Evolutionary conservation across 2,888 invertebrate species (phyloP).

Genomic region (Eremobia ochroleuca): DNA sequence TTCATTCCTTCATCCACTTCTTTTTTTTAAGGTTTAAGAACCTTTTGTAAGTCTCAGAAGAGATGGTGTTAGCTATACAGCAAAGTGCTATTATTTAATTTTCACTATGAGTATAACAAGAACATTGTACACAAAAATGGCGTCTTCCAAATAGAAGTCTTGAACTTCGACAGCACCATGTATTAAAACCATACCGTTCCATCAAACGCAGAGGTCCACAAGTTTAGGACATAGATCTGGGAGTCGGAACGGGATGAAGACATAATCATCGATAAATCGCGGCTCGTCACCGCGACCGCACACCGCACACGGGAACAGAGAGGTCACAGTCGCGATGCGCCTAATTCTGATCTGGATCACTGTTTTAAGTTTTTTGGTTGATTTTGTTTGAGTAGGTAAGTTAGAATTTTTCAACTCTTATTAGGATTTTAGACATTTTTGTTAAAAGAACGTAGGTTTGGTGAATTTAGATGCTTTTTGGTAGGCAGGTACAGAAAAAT

Average conservation of each 20-base stretch:
- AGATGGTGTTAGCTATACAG: no score
- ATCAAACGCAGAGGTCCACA: slow-evolving; percentile 36
- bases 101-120: no score
- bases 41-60: no score
- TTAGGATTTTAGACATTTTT: background rate
- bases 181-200: slow-evolving; percentile 51
- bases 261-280: slow-evolving; percentile 88
- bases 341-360: slow-evolving; percentile 50
- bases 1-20: no score
- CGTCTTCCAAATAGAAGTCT: no score
- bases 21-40: no score
- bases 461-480: background rate
- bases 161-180: no score
- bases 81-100: no score
- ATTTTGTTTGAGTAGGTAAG: slow-evolving; percentile 1
- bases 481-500: background rate
- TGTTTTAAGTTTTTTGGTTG: background rate
- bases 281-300: slow-evolving; percentile 85
- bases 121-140: no score
- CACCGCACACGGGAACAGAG: slow-evolving; percentile 76
- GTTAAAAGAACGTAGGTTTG: background rate
- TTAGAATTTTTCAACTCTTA: slow-evolving; percentile 2
- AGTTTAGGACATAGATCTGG: slow-evolving; percentile 68
- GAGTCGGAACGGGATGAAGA: slow-evolving; percentile 79
- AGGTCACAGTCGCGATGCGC: slow-evolving; percentile 69